These are phyloP conservation scores for Megathymus violae DNA, from an alignment of 1,140 invertebrate genomes.

Conservation along the genomic window DNA sequence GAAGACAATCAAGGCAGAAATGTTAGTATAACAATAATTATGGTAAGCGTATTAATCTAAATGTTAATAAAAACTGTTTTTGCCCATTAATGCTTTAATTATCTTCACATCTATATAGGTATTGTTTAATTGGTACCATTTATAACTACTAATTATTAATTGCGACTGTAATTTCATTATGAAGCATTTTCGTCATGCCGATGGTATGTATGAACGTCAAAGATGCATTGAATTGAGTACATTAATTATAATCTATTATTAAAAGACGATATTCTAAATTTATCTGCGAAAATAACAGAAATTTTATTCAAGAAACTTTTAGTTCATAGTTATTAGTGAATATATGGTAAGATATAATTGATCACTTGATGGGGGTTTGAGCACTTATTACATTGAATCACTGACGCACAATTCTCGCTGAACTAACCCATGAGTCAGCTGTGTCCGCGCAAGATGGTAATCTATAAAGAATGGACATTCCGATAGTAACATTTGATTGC, in stretches of 20 bases:
- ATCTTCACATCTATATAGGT: neutral
- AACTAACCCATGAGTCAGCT: conserved; percentile 37
- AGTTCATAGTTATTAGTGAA: too few relatives aligned
- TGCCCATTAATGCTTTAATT: too few relatives aligned
- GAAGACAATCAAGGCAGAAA: too few relatives aligned
- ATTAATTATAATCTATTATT: conserved; percentile 1
- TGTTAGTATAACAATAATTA: too few relatives aligned
- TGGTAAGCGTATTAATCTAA: too few relatives aligned
- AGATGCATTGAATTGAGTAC: neutral
- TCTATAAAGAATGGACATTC: conserved; percentile 38
- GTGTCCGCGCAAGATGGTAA: conserved; percentile 35
- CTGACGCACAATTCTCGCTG: conserved; percentile 43
- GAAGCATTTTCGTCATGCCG: neutral
- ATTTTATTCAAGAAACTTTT: too few relatives aligned
- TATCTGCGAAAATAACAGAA: conserved; percentile 22
- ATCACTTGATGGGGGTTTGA: conserved; percentile 32
- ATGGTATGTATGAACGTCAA: neutral
- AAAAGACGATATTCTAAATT: conserved; percentile 1
- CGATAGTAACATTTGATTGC: conserved; percentile 3
- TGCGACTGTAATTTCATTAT: conserved; percentile 5
- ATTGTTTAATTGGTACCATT: neutral
- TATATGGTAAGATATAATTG: too few relatives aligned
- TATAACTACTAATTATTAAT: neutral
- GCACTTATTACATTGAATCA: conserved; percentile 52
- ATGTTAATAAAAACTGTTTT: too few relatives aligned